Evolutionary conservation across 2,113 vertebrate species (phyloP).

Genomic region (Hippocampus barbouri): DNA sequence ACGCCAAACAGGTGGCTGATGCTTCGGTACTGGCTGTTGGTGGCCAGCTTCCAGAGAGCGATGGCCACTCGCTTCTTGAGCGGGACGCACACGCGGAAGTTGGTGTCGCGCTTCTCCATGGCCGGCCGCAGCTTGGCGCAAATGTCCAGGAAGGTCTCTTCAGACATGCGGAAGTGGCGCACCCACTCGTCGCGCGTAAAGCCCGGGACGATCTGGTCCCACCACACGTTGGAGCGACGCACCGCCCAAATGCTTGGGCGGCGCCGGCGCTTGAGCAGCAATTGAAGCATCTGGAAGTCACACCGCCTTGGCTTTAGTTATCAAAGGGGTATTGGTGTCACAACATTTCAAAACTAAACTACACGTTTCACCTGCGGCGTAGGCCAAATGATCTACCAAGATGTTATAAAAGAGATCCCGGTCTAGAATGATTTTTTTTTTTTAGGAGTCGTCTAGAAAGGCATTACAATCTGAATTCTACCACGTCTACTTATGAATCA

Average conservation of each 20-base stretch:
- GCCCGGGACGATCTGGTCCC: slow-evolving; percentile 3
- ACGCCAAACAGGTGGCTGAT: slow-evolving; percentile 1
- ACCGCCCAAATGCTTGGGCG: neutral
- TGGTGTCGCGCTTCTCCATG: slow-evolving; percentile 1
- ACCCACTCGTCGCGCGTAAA: neutral
- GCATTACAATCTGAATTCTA: no score
- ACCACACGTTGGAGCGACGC: neutral
- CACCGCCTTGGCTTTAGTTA: neutral
- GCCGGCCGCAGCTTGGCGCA: neutral
- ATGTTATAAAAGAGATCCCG: no score
- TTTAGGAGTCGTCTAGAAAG: no score
- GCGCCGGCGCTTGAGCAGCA: neutral
- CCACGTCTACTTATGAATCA: no score
- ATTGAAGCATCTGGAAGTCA: neutral
- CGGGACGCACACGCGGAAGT: neutral
- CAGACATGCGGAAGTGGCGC: slow-evolving; percentile 5
- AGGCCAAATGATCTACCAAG: no score
- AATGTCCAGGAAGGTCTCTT: neutral
- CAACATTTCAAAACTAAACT: no score
- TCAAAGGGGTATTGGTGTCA: no score
- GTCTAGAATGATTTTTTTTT: no score
- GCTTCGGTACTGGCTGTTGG: neutral
- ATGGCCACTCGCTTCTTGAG: slow-evolving; percentile 4
- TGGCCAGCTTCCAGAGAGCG: slow-evolving; percentile 8
- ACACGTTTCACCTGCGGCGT: no score